Conservation (phyloP, 2,113 vertebrate species). For the Stomatorhinus ivindoensis region DNA sequence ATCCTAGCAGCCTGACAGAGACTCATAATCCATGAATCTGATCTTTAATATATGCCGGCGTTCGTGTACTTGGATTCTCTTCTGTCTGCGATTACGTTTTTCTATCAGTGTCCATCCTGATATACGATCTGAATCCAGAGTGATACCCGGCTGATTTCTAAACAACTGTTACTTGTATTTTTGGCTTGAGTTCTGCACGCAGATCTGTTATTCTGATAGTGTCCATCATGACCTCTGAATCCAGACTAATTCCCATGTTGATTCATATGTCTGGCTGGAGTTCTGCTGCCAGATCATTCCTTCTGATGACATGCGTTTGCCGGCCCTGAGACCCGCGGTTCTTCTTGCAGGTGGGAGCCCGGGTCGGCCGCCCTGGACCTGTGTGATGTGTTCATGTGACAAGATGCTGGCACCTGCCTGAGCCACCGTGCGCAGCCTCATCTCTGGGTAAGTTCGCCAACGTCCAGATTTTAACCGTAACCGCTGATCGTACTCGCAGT, state of each 20-base stretch:
- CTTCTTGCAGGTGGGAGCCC: conserved; percentile 53
- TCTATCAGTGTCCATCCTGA: neutral
- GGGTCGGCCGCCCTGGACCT: conserved; percentile 52
- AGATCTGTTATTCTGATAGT: neutral
- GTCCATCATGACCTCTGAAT: neutral
- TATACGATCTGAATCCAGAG: neutral
- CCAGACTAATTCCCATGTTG: neutral
- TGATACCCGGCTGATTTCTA: neutral
- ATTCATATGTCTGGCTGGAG: neutral
- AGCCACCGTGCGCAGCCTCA: conserved; percentile 56
- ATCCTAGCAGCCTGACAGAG: neutral
- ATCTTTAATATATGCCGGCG: neutral
- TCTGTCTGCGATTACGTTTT: neutral
- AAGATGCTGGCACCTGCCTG: conserved; percentile 71
- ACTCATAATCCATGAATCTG: neutral
- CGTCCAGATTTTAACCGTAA: neutral
- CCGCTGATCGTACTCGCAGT: neutral
- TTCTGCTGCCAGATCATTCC: neutral
- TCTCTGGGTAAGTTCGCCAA: conserved; percentile 66
- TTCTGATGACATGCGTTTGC: neutral
- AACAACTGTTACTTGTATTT: neutral
- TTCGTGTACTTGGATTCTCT: neutral
- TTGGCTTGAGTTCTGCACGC: neutral
- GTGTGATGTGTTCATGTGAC: conserved; percentile 45
- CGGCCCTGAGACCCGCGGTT: neutral